Evolutionary conservation across 2,797 vertebrate species (phyloP).

Genomic region (Apogon hyalosoma): DNA sequence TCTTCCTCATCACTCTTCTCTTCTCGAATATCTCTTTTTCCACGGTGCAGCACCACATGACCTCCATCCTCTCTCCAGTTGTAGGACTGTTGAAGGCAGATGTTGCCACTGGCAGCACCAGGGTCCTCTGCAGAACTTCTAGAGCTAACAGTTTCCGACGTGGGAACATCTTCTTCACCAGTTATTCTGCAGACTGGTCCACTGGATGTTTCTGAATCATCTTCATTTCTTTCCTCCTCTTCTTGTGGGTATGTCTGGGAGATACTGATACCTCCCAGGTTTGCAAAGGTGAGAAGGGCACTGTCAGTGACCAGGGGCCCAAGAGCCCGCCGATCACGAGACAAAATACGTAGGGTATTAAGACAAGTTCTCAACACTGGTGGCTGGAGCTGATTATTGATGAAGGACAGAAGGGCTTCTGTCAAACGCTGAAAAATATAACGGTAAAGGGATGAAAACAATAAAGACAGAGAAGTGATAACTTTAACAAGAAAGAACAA

Average conservation of each 20-base stretch:
- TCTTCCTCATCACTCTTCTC: constrained; percentile 55
- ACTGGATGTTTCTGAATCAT: neutral
- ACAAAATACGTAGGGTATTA: constrained; percentile 79
- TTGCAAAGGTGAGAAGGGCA: constrained; percentile 65
- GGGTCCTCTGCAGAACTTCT: constrained; percentile 2
- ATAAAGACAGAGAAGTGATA: neutral
- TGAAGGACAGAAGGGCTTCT: constrained; percentile 72
- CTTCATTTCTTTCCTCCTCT: constrained; percentile 17
- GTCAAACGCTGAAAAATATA: constrained; percentile 69
- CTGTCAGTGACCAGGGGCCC: constrained; percentile 71
- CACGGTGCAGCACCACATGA: constrained; percentile 26
- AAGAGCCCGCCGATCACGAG: constrained; percentile 77
- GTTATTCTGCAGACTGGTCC: too few relatives aligned
- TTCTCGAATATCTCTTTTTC: constrained; percentile 48
- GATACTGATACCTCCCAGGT: constrained; percentile 62
- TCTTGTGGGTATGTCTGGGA: neutral
- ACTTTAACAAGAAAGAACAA: neutral
- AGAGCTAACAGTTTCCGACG: neutral
- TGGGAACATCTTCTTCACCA: neutral
- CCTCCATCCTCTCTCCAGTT: neutral
- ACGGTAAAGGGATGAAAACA: neutral
- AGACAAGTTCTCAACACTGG: constrained; percentile 72
- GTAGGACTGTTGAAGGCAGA: neutral
- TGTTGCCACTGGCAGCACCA: neutral
- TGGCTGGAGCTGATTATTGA: constrained; percentile 70